phyloP scores from a whole-genome alignment of 2,113 vertebrate species.

The Arizona elegans region DNA sequence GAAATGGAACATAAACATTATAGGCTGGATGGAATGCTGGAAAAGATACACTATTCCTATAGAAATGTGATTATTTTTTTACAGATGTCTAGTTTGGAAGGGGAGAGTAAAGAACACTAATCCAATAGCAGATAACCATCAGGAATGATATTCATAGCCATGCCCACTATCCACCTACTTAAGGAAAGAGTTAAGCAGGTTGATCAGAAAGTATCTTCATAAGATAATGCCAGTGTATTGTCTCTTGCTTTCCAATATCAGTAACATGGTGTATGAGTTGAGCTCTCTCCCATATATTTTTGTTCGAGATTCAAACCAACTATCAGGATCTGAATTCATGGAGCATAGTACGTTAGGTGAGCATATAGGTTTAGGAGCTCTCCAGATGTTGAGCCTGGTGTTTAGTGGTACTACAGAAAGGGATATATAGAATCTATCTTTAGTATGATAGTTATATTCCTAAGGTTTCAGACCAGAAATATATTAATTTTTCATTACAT shows the following conservation, averaged over 20 bases:
- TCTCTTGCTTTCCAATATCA: background rate
- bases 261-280: background rate
- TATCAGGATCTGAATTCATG: background rate
- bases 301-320: background rate
- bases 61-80: background rate
- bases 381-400: background rate
- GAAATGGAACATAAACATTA: background rate
- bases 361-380: background rate
- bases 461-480: background rate
- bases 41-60: background rate
- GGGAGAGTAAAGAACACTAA: background rate
- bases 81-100: background rate
- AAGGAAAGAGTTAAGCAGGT: background rate
- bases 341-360: background rate
- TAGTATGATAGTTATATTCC: background rate
- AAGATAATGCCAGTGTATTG: background rate
- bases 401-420: background rate
- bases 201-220: background rate
- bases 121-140: background rate
- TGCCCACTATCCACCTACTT: background rate
- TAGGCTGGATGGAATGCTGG: background rate
- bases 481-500: background rate
- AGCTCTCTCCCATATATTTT: background rate
- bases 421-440: background rate
- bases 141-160: background rate